Conservation (phyloP, 1,140 invertebrate species). For the Ostrea edulis region DNA sequence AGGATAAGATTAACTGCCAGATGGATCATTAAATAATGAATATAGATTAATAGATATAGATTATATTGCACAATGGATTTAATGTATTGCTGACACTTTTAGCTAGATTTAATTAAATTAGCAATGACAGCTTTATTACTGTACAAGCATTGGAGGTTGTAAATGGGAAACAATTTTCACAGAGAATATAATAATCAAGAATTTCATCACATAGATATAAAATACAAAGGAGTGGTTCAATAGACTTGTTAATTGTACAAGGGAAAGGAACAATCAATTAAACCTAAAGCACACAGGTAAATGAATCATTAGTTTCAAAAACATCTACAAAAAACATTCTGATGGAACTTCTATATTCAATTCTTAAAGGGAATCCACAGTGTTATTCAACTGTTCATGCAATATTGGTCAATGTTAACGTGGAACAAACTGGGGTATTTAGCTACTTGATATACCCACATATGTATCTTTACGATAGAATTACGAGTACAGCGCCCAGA, state of each 20-base stretch:
- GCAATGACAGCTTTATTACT: not conserved
- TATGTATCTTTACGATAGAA: not conserved
- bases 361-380: not conserved
- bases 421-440: not conserved
- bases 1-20: not conserved
- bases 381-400: not conserved
- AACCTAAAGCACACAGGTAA: not conserved
- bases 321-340: not conserved
- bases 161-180: not conserved
- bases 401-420: not conserved
- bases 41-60: not conserved
- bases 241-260: not conserved
- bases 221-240: not conserved
- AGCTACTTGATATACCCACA: not conserved
- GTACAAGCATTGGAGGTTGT: not conserved
- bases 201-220: not conserved
- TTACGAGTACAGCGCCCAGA: not conserved
- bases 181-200: not conserved
- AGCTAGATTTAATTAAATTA: not conserved
- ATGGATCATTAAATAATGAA: constrained; percentile 29
- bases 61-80: not conserved
- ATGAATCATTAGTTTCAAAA: not conserved
- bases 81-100: not conserved
- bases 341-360: not conserved
- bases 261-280: not conserved